These are phyloP conservation scores for Halocynthia aurantium DNA, from an alignment of 23 tunicate species.

Conservation along the genomic window DNA sequence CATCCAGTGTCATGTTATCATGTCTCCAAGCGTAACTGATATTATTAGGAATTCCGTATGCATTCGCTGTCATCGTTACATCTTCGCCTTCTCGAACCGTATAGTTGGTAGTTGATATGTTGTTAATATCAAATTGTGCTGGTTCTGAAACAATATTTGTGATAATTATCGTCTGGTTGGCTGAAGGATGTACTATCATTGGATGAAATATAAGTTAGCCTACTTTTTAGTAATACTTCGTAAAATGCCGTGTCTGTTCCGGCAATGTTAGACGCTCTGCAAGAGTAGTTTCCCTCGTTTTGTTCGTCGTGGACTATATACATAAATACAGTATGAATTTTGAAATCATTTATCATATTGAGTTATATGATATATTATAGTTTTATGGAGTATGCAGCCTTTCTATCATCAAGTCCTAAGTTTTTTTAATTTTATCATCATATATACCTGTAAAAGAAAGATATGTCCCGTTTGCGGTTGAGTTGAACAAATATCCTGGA, in stretches of 20 bases:
- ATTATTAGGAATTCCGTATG: slow-evolving; percentile 46
- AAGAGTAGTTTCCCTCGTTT: slow-evolving; percentile 44
- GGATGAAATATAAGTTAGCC: not conserved
- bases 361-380: not conserved
- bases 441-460: not conserved
- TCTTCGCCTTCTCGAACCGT: slow-evolving; percentile 55
- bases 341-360: not conserved
- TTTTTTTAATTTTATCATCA: not conserved
- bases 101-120: not conserved
- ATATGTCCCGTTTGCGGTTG: not conserved
- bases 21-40: slow-evolving; percentile 38
- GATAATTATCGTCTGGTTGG: not conserved
- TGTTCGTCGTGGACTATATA: slow-evolving; percentile 11
- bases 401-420: no score
- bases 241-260: slow-evolving; percentile 20
- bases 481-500: not conserved
- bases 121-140: slow-evolving; percentile 6
- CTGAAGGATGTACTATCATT: not conserved
- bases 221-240: slow-evolving; percentile 22
- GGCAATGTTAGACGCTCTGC: slow-evolving; percentile 42
- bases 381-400: not conserved
- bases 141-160: slow-evolving; percentile 18
- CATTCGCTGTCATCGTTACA: slow-evolving; percentile 24
- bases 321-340: not conserved
- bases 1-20: not conserved